A percentile compares a stretch with the other conserved stretches of the same genome.
Evolutionary conservation across 2,797 vertebrate species (phyloP).

Genomic region (Labroides dimidiatus): DNA sequence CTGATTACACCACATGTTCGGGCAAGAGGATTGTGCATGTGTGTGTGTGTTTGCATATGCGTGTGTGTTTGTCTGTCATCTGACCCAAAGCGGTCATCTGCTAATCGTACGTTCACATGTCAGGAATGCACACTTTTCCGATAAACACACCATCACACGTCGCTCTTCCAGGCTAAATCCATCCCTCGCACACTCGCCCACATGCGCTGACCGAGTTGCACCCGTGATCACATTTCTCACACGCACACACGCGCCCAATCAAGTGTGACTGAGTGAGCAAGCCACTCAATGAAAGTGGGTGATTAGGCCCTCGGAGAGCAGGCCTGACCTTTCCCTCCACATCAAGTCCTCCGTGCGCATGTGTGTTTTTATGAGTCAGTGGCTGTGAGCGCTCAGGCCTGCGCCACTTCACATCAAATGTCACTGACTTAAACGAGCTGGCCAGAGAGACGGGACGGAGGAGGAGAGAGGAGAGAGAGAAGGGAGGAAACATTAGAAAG

Average conservation of each 20-base stretch:
- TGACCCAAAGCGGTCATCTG: slow-evolving; percentile 68
- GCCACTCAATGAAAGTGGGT: slow-evolving; percentile 82
- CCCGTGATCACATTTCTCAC: slow-evolving; percentile 38
- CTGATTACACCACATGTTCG: slow-evolving; percentile 73
- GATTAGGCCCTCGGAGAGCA: slow-evolving; percentile 83
- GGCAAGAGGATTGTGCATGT: slow-evolving; percentile 39
- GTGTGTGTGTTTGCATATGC: slow-evolving; percentile 23
- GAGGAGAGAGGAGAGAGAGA: slow-evolving; percentile 13
- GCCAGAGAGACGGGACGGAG: slow-evolving; percentile 42
- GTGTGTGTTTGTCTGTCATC: slow-evolving; percentile 50
- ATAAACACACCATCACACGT: slow-evolving; percentile 47
- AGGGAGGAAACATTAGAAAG: slow-evolving; percentile 6
- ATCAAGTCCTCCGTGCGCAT: slow-evolving; percentile 69
- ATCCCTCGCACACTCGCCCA: slow-evolving; percentile 45
- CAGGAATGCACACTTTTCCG: slow-evolving; percentile 49
- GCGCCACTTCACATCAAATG: slow-evolving; percentile 81
- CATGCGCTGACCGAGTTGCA: slow-evolving; percentile 45
- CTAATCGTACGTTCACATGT: slow-evolving; percentile 65
- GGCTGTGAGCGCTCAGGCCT: slow-evolving; percentile 64
- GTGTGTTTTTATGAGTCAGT: slow-evolving; percentile 80
- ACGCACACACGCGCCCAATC: slow-evolving; percentile 56
- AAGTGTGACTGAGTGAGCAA: slow-evolving; percentile 71
- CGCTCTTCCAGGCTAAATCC: slow-evolving; percentile 47
- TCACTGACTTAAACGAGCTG: slow-evolving; percentile 77
- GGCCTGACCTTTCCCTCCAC: slow-evolving; percentile 83